Evolutionary conservation across 2,113 vertebrate species (phyloP), one percentile per base, ranked within the genome.

Genomic region (Hydrochoerus hydrochaeris): DNA sequence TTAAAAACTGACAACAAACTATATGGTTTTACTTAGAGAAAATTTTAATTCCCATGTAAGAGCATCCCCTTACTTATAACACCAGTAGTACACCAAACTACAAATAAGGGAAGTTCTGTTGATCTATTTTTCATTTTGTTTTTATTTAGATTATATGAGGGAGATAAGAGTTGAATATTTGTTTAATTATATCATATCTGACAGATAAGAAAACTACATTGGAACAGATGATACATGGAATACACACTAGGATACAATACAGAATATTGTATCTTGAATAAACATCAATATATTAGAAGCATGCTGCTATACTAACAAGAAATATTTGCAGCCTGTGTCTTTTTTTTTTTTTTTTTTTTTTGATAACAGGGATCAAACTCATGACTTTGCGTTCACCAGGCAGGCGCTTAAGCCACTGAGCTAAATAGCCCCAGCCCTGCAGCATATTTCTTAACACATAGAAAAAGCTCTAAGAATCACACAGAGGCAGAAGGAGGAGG

Each of bases 381-480:
- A 52, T 10, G 49, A 52, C 49, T 10, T 52, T 11, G 49, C 11
- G 11, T 10, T 52, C 9, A 2, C 49, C 49, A 52, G 49, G 49
- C 49, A 52, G 49, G 49, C 11, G 49, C 49, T 52, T 52, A 52
- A 52, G 49, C 49, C 49, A 10, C 49, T 52, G 49, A 52, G 49
- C 49, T 52, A 11, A 52, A 52, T 52, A n/a, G n/a, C 9, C 46
- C 9, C 9, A 9, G 7, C 11, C 49, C 49, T 95, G 26, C 65
- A 75, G 71, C 46, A 41, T 94, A 7, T 90, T 89, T 87, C 54
- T 58, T 94, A 95, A 92, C 77, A 60, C 44, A 58, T 35, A 92
- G 13, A 95, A 94, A 97, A 95, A 41, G 13, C 67, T 85, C 71
- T 88, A 85, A 95, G 41, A 96, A 84, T 65, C 81, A 92, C 60